phyloP scores from a whole-genome alignment of 2,113 vertebrate genomes.

The Bos indicus region DNA sequence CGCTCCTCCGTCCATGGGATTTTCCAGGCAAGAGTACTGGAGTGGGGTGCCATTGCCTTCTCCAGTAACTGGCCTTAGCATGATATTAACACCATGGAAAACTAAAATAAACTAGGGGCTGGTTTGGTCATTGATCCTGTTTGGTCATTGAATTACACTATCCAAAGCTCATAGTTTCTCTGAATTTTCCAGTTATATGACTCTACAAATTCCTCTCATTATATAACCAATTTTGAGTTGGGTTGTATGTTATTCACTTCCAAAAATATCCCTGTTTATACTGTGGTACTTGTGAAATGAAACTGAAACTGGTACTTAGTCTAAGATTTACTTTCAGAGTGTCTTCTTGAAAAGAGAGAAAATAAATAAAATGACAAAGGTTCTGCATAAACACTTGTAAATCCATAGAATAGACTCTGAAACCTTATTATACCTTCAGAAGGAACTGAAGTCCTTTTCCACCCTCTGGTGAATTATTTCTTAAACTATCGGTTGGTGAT shows the following conservation, averaged over 20 bases:
- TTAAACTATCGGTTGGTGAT: neutral
- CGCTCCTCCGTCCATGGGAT: too few species aligned
- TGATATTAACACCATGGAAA: neutral
- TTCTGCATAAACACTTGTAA: neutral
- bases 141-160: neutral
- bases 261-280: neutral
- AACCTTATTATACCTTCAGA: neutral
- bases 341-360: conserved; percentile 20
- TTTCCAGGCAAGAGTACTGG: too few species aligned
- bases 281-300: neutral
- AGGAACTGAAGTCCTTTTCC: neutral
- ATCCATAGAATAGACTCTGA: neutral
- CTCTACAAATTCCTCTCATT: neutral
- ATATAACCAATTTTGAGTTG: neutral
- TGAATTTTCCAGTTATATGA: neutral
- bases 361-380: neutral
- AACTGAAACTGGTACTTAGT: neutral
- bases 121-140: neutral
- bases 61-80: neutral
- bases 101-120: neutral
- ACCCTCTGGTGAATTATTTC: neutral
- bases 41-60: too few species aligned
- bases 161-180: neutral
- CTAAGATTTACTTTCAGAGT: neutral
- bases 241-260: neutral